phyloP scores from a whole-genome alignment of 2,797 vertebrate species.

The Crocidura indochinensis region DNA sequence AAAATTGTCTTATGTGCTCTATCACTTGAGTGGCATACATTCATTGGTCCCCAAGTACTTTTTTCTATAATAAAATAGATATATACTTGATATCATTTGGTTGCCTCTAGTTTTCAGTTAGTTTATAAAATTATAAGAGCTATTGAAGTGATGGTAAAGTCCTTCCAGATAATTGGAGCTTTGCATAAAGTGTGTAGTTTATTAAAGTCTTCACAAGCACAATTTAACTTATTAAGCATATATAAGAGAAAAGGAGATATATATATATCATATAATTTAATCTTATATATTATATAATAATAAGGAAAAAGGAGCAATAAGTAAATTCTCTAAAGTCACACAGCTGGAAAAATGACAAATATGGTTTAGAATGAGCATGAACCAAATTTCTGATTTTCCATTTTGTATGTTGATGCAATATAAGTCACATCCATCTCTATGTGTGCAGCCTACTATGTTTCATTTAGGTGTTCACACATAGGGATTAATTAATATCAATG shows the following conservation, averaged over 20 bases:
- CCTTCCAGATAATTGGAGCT: not conserved
- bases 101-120: not conserved
- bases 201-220: not conserved
- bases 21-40: not conserved
- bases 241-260: not conserved
- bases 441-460: not conserved
- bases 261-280: not conserved
- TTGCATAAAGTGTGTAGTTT: not conserved
- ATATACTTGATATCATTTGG: not conserved
- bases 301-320: not conserved
- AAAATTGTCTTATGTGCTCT: not conserved
- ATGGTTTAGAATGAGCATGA: not conserved
- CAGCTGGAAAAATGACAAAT: not conserved
- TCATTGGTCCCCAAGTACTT: not conserved
- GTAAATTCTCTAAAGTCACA: not conserved
- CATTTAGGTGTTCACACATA: not conserved
- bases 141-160: not conserved
- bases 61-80: conserved; percentile 41
- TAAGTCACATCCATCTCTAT: not conserved
- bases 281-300: not conserved
- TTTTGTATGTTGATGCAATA: not conserved
- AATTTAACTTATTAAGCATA: not conserved
- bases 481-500: not conserved
- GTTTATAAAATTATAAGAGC: not conserved
- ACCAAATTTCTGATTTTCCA: not conserved